Evolutionary conservation across 2,797 vertebrate genomes (phyloP).

Genomic region (Peromyscus melanophrys): DNA sequence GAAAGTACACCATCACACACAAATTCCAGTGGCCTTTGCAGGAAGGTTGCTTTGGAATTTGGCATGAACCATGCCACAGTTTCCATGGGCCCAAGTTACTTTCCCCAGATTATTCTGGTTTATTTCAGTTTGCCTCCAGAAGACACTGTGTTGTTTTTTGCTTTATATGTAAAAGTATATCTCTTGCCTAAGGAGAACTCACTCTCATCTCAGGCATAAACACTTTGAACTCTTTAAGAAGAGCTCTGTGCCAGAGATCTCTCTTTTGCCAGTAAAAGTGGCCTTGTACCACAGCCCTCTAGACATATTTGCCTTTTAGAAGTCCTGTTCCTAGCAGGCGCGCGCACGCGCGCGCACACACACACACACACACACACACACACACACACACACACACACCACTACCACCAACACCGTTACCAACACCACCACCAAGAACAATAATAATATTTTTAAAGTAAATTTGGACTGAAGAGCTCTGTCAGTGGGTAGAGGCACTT

Average conservation of each 20-base stretch:
- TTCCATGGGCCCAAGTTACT: not conserved
- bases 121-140: not conserved
- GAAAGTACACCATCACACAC: not conserved
- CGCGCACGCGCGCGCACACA: too few species aligned
- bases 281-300: not conserved
- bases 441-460: not conserved
- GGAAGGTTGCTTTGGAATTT: not conserved
- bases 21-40: not conserved
- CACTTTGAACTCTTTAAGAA: not conserved
- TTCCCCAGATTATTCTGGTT: not conserved
- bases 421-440: not conserved
- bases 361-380: too few species aligned
- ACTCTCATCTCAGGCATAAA: too few species aligned
- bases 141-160: not conserved
- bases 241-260: not conserved
- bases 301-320: not conserved
- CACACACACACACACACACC: too few species aligned
- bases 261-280: not conserved
- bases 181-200: not conserved
- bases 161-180: not conserved
- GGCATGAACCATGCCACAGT: not conserved
- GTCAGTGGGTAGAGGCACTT: not conserved
- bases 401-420: not conserved
- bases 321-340: not conserved
- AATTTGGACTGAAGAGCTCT: not conserved